Evolutionary conservation across 2,888 invertebrate genomes (phyloP), one percentile per base, ranked within the genome.

Genomic region (Epicampocera succincta): DNA sequence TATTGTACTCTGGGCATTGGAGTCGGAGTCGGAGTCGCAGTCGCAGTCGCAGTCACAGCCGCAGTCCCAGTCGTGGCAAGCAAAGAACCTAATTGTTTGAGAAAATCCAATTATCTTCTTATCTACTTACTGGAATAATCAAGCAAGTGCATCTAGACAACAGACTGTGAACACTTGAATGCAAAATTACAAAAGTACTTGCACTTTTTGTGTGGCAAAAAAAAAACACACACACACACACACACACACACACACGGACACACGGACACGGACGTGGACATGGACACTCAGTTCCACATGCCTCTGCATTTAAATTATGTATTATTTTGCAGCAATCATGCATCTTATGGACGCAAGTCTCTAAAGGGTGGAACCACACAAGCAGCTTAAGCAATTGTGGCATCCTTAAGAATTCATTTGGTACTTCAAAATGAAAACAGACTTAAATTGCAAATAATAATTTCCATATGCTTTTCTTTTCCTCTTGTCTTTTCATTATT

Each of bases 101-200:
- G 48, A 69, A 82, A 78, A 82, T 82, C 82, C 82, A 82, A 82
- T 82, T 82, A 82, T 71, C 60, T 50, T 78, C 82, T 82, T 82
- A 82, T 82, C 82, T 71, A 38, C 46, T 58, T 66, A 82, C 3
- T 25, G 61, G 21, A 65, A 61, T 44, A 56, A 81, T 58, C 44
- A 60, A 56, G 46, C 63, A 69, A 56, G 63, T 71, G 56, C 69
- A 68, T 66, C 48, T 29, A 60, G 54, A 58, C 58, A 61, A 38
- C 15, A 40, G 5, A 33, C 42, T 58, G 61, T 77, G 21, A 4
- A 6, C 19, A 21, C 29, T 68, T 50, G 48, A 13, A 68, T 40
- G n/a, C 54, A 44, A 13, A n/a, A 25, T 29, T 1, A 54, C n/a
- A 42, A 52, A 52, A 44, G 25, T 33, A 73, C 73, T 72, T 63